phyloP scores from a whole-genome alignment of 1,140 invertebrate genomes.

The Ceratosolen fusciceps region DNA sequence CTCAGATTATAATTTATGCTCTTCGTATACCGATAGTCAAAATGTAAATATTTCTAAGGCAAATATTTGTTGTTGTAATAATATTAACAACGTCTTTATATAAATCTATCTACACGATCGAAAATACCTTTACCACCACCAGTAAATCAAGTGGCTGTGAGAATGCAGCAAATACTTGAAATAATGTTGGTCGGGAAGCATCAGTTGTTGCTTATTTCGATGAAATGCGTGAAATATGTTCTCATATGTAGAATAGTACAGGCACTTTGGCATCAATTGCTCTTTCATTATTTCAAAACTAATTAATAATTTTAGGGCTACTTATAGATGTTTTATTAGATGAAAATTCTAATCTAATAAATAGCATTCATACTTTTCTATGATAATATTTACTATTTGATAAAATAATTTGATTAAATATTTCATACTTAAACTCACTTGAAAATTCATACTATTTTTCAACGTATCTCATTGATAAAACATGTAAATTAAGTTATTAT shows the following conservation, averaged over 20 bases:
- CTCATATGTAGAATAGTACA: not conserved
- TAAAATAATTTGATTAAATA: not conserved
- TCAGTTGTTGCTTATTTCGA: not conserved
- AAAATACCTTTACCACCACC: constrained; percentile 29
- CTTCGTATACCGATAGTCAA: not conserved
- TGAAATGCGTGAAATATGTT: constrained; percentile 15
- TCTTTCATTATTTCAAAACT: constrained; percentile 7
- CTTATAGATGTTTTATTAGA: not conserved
- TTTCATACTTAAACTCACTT: too few relatives aligned
- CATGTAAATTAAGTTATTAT: too few relatives aligned
- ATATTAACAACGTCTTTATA: constrained; percentile 19
- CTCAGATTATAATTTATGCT: not conserved
- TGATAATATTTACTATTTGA: not conserved
- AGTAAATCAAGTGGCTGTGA: constrained; percentile 15
- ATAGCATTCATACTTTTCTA: not conserved
- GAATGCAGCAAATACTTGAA: constrained; percentile 31
- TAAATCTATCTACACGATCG: constrained; percentile 9
- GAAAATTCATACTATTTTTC: too few relatives aligned
- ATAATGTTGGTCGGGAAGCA: not conserved
- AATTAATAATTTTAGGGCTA: not conserved
- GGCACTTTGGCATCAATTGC: not conserved
- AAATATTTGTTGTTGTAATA: not conserved
- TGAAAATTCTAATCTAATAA: not conserved
- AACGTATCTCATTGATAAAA: too few relatives aligned
- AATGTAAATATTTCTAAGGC: not conserved